Percentiles rank a stretch among this genome's conserved stretches.
Evolutionary conservation across 2,113 vertebrate species (phyloP).

Genomic region (Dasyprocta punctata): DNA sequence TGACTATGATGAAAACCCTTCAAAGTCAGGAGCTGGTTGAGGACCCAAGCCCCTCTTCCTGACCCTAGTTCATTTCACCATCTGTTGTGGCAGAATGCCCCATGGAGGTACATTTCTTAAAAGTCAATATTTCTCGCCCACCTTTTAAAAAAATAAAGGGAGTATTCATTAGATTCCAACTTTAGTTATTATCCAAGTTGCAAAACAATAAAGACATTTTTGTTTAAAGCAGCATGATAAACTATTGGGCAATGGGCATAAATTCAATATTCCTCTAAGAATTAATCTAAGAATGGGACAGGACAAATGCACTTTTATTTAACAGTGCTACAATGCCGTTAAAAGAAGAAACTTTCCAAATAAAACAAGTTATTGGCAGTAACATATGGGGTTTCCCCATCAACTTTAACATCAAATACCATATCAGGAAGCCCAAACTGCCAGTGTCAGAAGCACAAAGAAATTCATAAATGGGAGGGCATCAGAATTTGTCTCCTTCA

Average conservation of each 20-base stretch:
- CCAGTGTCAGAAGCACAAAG: constrained; percentile 29
- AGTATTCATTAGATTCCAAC: constrained; percentile 17
- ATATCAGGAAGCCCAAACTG: constrained; percentile 47
- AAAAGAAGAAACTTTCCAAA: constrained; percentile 61
- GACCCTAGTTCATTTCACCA: background rate
- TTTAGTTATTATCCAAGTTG: background rate
- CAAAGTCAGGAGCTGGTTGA: background rate
- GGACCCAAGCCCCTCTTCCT: background rate
- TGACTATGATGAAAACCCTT: background rate
- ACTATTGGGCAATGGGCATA: constrained; percentile 30
- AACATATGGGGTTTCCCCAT: constrained; percentile 61
- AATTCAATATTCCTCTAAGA: constrained; percentile 54
- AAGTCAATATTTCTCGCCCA: background rate
- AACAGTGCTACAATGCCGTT: background rate
- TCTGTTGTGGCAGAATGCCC: background rate
- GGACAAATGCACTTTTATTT: constrained; percentile 11
- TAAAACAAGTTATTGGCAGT: constrained; percentile 63
- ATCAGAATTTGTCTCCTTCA: constrained; percentile 7
- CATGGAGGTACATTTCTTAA: background rate
- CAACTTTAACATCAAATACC: constrained; percentile 42
- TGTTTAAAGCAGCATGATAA: constrained; percentile 43
- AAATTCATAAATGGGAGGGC: background rate
- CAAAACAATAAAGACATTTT: constrained; percentile 67
- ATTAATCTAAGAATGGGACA: constrained; percentile 48
- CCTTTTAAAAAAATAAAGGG: background rate